Conservation (phyloP, 2,888 invertebrate species). For the Ypsolopha sequella region DNA sequence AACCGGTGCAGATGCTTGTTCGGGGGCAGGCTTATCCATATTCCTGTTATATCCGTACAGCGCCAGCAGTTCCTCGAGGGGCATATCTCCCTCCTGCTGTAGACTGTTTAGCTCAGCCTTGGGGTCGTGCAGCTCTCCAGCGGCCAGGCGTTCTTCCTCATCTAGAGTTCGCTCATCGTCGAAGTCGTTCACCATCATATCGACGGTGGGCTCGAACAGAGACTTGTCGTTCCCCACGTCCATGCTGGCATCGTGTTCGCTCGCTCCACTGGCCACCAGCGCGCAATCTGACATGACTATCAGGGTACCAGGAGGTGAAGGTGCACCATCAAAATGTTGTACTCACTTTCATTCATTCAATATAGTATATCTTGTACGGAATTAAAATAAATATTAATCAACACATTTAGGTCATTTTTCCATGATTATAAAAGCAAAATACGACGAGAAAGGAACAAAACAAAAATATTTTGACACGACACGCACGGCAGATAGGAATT, state of each 20-base stretch:
- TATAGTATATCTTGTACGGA: slow-evolving; percentile 3
- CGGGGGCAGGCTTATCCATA: slow-evolving; percentile 49
- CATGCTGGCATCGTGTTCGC: slow-evolving; percentile 68
- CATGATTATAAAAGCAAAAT: slow-evolving; percentile 24
- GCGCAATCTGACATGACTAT: slow-evolving; percentile 70
- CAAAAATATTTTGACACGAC: slow-evolving; percentile 65
- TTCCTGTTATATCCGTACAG: slow-evolving; percentile 83
- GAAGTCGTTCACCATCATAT: slow-evolving; percentile 98
- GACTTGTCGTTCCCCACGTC: slow-evolving; percentile 68
- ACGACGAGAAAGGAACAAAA: slow-evolving; percentile 46
- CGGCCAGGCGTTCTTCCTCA: slow-evolving; percentile 96
- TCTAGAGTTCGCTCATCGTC: slow-evolving; percentile 97
- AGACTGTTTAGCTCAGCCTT: slow-evolving; percentile 90
- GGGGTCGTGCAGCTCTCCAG: slow-evolving; percentile 86
- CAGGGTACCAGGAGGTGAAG: neutral
- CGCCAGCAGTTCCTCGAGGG: slow-evolving; percentile 91
- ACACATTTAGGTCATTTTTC: slow-evolving; percentile 33
- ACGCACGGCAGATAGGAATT: no score
- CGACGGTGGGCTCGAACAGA: slow-evolving; percentile 92
- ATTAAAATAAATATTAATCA: slow-evolving; percentile 33
- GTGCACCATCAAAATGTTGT: slow-evolving; percentile 1
- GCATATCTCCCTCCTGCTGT: slow-evolving; percentile 96
- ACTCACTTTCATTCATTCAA: neutral
- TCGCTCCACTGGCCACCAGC: slow-evolving; percentile 59
- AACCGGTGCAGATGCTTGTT: slow-evolving; percentile 29